These are phyloP conservation scores for Schlechtendalia chinensis DNA, from an alignment of 1,140 invertebrate species.

Conservation along the genomic window DNA sequence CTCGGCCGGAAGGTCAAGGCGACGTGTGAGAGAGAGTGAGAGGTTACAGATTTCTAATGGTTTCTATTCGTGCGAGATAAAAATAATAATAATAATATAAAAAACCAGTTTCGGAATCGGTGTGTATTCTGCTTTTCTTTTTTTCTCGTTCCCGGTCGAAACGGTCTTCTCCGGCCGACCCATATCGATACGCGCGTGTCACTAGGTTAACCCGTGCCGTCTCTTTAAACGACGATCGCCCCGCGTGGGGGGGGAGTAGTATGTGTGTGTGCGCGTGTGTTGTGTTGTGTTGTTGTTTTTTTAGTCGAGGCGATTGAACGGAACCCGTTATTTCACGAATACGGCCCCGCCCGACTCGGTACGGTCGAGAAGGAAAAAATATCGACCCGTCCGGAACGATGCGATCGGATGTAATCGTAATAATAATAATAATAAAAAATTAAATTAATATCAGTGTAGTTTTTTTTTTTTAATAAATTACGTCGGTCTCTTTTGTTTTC, in stretches of 20 bases:
- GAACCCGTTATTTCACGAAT: too few relatives aligned
- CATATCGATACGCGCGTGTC: constrained; percentile 17
- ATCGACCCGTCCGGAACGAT: background rate
- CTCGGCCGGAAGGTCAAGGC: constrained; percentile 44
- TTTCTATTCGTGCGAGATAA: constrained; percentile 15
- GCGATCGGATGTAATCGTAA: background rate
- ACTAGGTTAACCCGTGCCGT: constrained; percentile 45
- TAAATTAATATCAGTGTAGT: constrained; percentile 5
- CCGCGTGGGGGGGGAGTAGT: too few relatives aligned
- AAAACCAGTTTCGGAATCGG: constrained; percentile 30
- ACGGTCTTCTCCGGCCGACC: constrained; percentile 7
- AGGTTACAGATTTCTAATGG: constrained; percentile 28
- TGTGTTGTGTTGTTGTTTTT: too few relatives aligned
- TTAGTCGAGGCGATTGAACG: too few relatives aligned
- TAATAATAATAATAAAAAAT: constrained; percentile 12
- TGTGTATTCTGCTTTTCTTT: too few relatives aligned
- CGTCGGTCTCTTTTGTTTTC: constrained; percentile 15
- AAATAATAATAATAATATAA: too few relatives aligned
- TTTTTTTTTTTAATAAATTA: constrained; percentile 48
- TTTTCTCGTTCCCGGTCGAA: background rate
- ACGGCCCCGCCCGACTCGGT: too few relatives aligned
- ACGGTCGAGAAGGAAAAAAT: background rate
- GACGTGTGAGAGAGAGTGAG: too few relatives aligned
- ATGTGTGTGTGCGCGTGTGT: background rate
- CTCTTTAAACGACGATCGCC: constrained; percentile 23